Evolutionary conservation across 2,888 invertebrate species (phyloP), one percentile per base, ranked within the genome.

Genomic region (Pandemis cinnamomeana): DNA sequence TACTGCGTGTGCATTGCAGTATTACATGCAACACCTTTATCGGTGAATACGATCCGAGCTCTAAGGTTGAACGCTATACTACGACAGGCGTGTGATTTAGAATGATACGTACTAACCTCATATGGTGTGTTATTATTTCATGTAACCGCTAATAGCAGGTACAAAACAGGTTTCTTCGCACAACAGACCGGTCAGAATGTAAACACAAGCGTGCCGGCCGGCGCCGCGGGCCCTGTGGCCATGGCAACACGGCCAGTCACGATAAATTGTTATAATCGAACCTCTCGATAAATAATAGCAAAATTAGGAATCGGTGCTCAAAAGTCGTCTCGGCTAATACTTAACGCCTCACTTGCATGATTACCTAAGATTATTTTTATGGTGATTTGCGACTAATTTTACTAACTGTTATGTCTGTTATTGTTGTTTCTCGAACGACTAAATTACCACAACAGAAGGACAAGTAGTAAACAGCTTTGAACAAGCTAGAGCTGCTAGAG

Each of bases 131-230:
- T 53, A 20, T 62, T 67, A 10, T 58, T 36, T 72, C 62, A 72
- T 68, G 58, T 68, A 72, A 69, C 68, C 8, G 42, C 53, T 67
- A 67, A 63, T 61, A 48, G 79, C 73, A 71, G 77, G 70, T 58
- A 27, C 58, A 60, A 77, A 88, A 89, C 87, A 80, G 87, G 90
- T 89, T 89, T 86, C 77, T 83, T 83, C 81, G 83, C 83, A 79
- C 78, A 77, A 82, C 79, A 86, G 87, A 89, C 91, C 87, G 82
- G 90, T 89, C 87, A 81, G 81, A 81, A 87, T 85, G 89, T 91
- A 90, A 90, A 91, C 89, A 91, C 89, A 87, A 46, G 88, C 83
- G 81, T 78, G 77, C 76, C 79, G 83, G 79, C 76, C 80, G 80
- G 77, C 71, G 72, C 15, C 69, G 71, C 36, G 72, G 77, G 27